Percentiles rank a stretch among this genome's conserved stretches.
These are phyloP conservation scores for Gryllus bimaculatus DNA, from an alignment of 1,140 invertebrate genomes.

Conservation along the genomic window DNA sequence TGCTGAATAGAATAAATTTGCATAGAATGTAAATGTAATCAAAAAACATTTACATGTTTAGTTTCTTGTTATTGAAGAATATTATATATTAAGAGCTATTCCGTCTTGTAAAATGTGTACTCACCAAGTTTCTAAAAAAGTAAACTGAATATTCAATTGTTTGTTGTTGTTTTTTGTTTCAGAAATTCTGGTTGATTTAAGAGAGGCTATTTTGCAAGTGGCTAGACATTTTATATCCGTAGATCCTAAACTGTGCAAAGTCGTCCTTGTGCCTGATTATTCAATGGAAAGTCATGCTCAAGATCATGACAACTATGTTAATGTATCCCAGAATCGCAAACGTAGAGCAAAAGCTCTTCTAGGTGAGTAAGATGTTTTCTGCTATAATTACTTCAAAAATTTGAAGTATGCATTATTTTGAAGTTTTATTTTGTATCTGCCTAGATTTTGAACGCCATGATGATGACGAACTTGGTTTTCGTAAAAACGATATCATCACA, in stretches of 20 bases:
- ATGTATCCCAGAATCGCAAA: slow-evolving; percentile 75
- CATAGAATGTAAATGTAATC: too few relatives aligned
- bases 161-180: slow-evolving; percentile 31
- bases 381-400: neutral
- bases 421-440: neutral
- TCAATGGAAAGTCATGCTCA: slow-evolving; percentile 87
- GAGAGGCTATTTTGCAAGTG: slow-evolving; percentile 86
- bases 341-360: slow-evolving; percentile 89
- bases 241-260: slow-evolving; percentile 61
- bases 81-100: too few relatives aligned
- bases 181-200: slow-evolving; percentile 89
- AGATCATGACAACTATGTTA: slow-evolving; percentile 90
- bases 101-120: too few relatives aligned
- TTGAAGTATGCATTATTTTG: neutral
- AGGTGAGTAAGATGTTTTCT: slow-evolving; percentile 37
- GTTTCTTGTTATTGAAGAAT: too few relatives aligned
- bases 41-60: too few relatives aligned
- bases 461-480: slow-evolving; percentile 96
- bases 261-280: slow-evolving; percentile 85
- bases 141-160: too few relatives aligned
- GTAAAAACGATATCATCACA: slow-evolving; percentile 96
- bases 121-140: too few relatives aligned
- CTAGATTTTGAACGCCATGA: slow-evolving; percentile 95
- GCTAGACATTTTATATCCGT: slow-evolving; percentile 79
- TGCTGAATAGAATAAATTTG: too few relatives aligned